A percentile compares a stretch with the other conserved stretches of the same genome.
These are phyloP conservation scores for Raja brachyura DNA, from an alignment of 2,113 vertebrate species.

Conservation along the genomic window DNA sequence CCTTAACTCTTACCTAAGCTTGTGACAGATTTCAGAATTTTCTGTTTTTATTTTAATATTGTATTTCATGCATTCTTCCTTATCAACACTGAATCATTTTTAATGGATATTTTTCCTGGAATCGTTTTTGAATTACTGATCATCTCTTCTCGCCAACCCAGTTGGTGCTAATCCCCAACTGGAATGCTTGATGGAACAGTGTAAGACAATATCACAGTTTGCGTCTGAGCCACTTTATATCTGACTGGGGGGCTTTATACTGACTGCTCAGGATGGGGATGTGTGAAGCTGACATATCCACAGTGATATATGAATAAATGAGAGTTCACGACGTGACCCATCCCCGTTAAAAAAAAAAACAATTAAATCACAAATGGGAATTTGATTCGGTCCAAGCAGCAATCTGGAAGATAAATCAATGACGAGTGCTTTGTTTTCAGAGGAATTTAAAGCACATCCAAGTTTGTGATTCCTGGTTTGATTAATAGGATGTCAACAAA, in stretches of 20 bases:
- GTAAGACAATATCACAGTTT: background rate
- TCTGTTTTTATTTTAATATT: no score
- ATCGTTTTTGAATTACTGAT: background rate
- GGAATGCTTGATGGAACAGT: background rate
- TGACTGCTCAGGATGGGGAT: background rate
- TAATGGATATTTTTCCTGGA: background rate
- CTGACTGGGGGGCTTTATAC: background rate
- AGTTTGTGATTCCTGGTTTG: background rate
- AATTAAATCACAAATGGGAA: background rate
- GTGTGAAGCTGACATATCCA: background rate
- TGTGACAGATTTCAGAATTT: no score
- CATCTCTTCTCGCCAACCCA: background rate
- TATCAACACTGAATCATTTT: background rate
- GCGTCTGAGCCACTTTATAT: background rate
- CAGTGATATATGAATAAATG: background rate
- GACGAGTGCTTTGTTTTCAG: background rate
- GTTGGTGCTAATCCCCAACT: background rate
- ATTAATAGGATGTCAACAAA: slow-evolving; percentile 4
- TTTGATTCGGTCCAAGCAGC: background rate
- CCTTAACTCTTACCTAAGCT: no score
- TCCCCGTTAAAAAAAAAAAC: no score
- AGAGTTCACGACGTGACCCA: background rate
- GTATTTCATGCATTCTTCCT: background rate
- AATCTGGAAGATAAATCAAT: background rate
- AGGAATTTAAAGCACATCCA: background rate